Evolutionary conservation across 2,797 vertebrate genomes (phyloP), one percentile per base, ranked within the genome.

Genomic region (Pseudotriccus pelzelni): DNA sequence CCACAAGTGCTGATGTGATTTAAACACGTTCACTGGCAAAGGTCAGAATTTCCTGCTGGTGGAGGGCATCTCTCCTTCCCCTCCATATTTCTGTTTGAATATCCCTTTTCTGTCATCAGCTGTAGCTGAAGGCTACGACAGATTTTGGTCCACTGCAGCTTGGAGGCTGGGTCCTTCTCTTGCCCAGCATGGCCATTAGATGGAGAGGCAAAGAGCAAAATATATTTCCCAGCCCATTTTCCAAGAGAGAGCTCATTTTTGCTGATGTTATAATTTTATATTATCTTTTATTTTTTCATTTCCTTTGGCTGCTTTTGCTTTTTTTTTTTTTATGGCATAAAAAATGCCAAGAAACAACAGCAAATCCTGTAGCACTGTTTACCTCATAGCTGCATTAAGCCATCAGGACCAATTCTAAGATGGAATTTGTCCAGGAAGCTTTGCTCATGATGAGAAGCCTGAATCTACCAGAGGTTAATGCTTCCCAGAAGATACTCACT

Each of bases 91-190:
- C 36, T 30, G 2, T 60, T 27, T 39, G 7, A 66, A 66, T 37
- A 34, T 36, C 21, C 22, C n/a, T 43, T 30, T 74, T 55, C 47
- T 89, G 37, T 18, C 39, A 44, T 69, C 90, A 89, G 1, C 94
- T 73, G 70, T 86, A 84, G 74, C 94, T 73, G 70, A 87, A 84
- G 74, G 82, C 79, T 87, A 12, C 24, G 25, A 73, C 50, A 52
- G 84, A 28, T 89, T 94, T 70, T 22, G 14, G 2, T 79, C 74
- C 5, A 5, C 68, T 41, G 7, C 3, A 19, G 15, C 36, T 81
- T 52, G 90, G 59, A 59, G 39, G n/a, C n/a, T 52, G 39, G 30
- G 73, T 74, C 39, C 8, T 92, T 10, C n/a, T 74, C 60, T 53
- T 70, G 24, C 19, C 87, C 28, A 36, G 9, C 9, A 1, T 32